phyloP scores from a whole-genome alignment of 2,888 invertebrate genomes.

The Steinernema scapterisci region DNA sequence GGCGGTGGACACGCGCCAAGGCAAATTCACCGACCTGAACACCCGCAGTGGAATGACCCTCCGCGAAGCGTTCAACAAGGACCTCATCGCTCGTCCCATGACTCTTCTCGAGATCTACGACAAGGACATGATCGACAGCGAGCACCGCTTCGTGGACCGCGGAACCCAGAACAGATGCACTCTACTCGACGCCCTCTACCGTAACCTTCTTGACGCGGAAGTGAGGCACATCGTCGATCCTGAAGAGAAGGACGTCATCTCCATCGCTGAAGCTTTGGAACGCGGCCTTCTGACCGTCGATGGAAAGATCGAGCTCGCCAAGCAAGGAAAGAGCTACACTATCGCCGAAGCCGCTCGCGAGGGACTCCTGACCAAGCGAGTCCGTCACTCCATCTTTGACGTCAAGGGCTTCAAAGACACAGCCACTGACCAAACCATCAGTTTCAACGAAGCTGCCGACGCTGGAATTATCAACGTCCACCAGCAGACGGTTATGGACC shows the following conservation, averaged over 20 bases:
- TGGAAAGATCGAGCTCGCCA: slow-evolving; percentile 73
- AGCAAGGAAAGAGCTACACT: slow-evolving; percentile 72
- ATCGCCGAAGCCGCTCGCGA: slow-evolving; percentile 86
- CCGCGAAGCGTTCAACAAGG: slow-evolving; percentile 81
- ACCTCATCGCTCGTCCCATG: slow-evolving; percentile 83
- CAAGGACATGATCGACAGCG: slow-evolving; percentile 78
- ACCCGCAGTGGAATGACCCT: slow-evolving; percentile 80
- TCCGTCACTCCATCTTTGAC: slow-evolving; percentile 86
- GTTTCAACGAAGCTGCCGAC: slow-evolving; percentile 81
- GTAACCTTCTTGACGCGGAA: slow-evolving; percentile 85
- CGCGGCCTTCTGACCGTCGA: slow-evolving; percentile 80
- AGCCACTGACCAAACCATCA: slow-evolving; percentile 80
- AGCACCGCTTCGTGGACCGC: slow-evolving; percentile 81
- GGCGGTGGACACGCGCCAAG: slow-evolving; percentile 75
- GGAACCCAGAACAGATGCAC: slow-evolving; percentile 77
- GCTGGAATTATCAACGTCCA: slow-evolving; percentile 79
- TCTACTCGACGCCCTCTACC: slow-evolving; percentile 82
- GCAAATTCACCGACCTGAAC: slow-evolving; percentile 79
- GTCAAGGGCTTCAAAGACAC: slow-evolving; percentile 88
- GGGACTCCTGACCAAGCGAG: slow-evolving; percentile 84
- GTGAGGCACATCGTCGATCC: slow-evolving; percentile 84
- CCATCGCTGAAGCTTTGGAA: slow-evolving; percentile 82
- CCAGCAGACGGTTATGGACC: slow-evolving; percentile 67
- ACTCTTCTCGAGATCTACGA: slow-evolving; percentile 86
- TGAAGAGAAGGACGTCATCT: slow-evolving; percentile 79